Percentiles rank a stretch among this genome's conserved stretches.
Conservation (phyloP, 2,113 vertebrate genomes). For the Procavia capensis region DNA sequence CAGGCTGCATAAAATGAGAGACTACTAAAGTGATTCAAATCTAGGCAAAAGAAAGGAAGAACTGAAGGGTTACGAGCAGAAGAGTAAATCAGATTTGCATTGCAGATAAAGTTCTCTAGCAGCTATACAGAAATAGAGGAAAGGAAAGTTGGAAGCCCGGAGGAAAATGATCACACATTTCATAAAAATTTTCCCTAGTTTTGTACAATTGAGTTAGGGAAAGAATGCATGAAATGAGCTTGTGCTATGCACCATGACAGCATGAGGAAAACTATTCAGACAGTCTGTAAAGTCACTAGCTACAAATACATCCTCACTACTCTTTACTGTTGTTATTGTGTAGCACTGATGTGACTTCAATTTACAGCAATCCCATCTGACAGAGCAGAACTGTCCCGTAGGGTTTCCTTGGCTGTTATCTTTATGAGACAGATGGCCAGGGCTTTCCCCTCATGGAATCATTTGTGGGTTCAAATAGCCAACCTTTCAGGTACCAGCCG, state of each 20-base stretch:
- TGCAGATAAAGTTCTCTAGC: neutral
- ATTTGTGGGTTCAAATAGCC: neutral
- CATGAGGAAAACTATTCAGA: constrained; percentile 4
- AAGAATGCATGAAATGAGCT: neutral
- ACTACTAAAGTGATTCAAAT: neutral
- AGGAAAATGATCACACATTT: neutral
- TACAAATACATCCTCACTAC: neutral
- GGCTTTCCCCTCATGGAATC: neutral
- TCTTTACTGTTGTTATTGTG: neutral
- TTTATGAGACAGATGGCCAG: neutral
- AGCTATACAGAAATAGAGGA: neutral
- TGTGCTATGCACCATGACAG: neutral
- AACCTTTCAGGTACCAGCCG: neutral
- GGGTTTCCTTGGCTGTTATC: neutral
- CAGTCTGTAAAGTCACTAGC: neutral
- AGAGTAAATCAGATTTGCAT: neutral
- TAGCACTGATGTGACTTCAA: neutral
- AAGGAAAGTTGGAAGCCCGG: neutral
- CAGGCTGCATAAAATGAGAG: neutral
- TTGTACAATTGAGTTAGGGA: constrained; percentile 29
- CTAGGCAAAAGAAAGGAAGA: neutral
- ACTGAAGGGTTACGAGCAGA: neutral
- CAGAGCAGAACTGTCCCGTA: neutral
- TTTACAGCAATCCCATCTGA: neutral
- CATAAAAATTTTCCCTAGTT: neutral